These are phyloP conservation scores for Myathropa florea DNA, from an alignment of 2,888 invertebrate genomes.

Conservation along the genomic window DNA sequence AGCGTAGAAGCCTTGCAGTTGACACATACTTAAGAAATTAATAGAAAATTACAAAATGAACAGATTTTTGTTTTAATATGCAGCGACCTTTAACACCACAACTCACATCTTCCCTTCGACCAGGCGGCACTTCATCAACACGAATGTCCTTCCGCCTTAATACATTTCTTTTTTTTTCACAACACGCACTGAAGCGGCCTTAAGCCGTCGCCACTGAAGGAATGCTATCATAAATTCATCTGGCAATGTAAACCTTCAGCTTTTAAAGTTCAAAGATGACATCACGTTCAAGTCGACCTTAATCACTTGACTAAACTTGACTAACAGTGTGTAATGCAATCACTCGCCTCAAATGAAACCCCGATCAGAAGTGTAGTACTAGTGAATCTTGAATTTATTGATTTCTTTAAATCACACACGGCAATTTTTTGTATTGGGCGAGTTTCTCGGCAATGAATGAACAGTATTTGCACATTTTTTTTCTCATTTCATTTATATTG, in stretches of 20 bases:
- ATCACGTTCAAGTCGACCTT: conserved; percentile 39
- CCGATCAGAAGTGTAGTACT: conserved; percentile 10
- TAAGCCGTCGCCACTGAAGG: not conserved
- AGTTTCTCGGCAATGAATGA: conserved; percentile 13
- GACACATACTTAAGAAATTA: not conserved
- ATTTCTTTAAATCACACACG: conserved; percentile 56
- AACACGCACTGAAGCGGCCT: not conserved
- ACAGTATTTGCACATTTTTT: not conserved
- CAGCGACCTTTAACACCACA: not conserved
- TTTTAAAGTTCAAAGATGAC: conserved; percentile 42
- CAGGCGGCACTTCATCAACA: not conserved
- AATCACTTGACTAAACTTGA: conserved; percentile 43
- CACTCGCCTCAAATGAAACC: conserved; percentile 27
- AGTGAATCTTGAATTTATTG: conserved; percentile 61
- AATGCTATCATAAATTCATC: not conserved
- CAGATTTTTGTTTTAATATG: not conserved
- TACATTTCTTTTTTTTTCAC: not conserved
- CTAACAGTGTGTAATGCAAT: conserved; percentile 42
- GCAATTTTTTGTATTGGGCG: conserved; percentile 17
- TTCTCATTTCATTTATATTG: not conserved
- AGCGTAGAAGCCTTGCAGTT: no score
- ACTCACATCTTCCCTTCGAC: not conserved
- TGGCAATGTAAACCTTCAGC: conserved; percentile 10
- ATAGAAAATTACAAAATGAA: not conserved
- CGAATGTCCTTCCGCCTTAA: not conserved